Base-by-base conservation (phyloP, 2,113 vertebrate genomes). In the Pygoscelis adeliae region DNA sequence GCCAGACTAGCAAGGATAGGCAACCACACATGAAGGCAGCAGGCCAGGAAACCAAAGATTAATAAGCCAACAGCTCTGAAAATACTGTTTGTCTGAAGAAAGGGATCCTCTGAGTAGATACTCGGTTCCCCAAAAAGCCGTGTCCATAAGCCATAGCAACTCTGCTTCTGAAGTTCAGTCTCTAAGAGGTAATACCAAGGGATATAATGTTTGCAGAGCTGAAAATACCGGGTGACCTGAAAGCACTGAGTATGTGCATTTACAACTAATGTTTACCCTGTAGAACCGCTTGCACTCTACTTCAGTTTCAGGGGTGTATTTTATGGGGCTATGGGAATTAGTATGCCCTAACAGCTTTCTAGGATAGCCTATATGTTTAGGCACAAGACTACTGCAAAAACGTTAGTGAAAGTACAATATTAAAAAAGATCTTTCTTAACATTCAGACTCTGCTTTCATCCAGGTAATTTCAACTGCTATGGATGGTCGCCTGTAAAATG, bases 1-100 rank as follows among this genome's bases (percentile, higher is more conserved):
- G 89, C 95, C 95, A 94, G 90, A 80, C 71, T 59, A 74, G 85
- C 63, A 55, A 70, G 78, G 93, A 80, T 49, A 67, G 61, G 55
- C 86, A 94, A 79, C 89, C 94, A 73, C 94, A 90, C 55, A 10
- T 85, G 56, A 62, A 93, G 94, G 94, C 87, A 91, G 36, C 77
- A 86, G 71, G 42, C 84, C 93, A 94, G 82, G 50, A 83, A 95
- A 83, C 17, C 50, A 71, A 88, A 66, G 70, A 85, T 12, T 87
- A 61, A 29, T 85, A 83, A 85, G 46, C 40, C 78, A 94, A 53
- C 62, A 83, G 42, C 76, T 69, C 88, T 89, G 81, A 82, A 93
- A 90, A 88, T 67, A 16, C 58, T 83, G 46, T 65, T 85, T 89
- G 46, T 65, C 50, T 71, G 87, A 77, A 86, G 78, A 86, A 91